Evolutionary conservation across 2,888 invertebrate genomes (phyloP), one percentile per base, ranked within the genome.

Genomic region (Agonopterix arenella): DNA sequence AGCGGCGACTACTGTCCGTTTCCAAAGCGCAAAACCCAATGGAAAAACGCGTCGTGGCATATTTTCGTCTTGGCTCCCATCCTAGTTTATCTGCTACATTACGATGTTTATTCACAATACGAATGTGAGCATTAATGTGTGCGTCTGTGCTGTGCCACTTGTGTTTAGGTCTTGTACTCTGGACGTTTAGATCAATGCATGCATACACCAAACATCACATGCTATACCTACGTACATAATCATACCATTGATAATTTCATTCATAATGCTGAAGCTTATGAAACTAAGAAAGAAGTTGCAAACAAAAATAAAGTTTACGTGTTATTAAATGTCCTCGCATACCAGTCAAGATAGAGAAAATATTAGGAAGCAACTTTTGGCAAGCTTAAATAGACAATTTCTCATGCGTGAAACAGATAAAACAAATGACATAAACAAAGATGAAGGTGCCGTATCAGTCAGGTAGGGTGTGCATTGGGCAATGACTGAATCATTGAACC

Each of bases 41-140:
- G 88, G 89, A 88, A 88, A 89, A 89, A 89, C 88, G 83, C 88
- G 85, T 72, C 74, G 84, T 81, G 73, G 89, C 84, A 89, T 89
- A 89, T 89, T 89, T 89, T 89, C 88, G 89, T 89, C 89, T 89
- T 89, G 89, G 89, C 89, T 88, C 83, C 80, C 79, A 89, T 88
- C 89, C 89, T 89, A 89, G 88, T 89, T 89, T 88, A 88, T 89
- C 89, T 85, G 85, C 82, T 88, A 86, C 88, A 86, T 88, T 86
- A 86, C 88, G 86, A 89, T 89, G 89, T 89, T 89, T 89, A 89
- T 89, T 88, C 89, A 89, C 88, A 89, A 89, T 89, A 85, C 86
- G 79, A 84, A 85, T 83, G 83, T 70, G 83, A 80, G 70, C 84
- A 85, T 84, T 82, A 80, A 84, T 86, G 85, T 85, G 84, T 80